Evolutionary conservation across 2,113 vertebrate genomes (phyloP).

Genomic region (Pygoscelis adeliae): DNA sequence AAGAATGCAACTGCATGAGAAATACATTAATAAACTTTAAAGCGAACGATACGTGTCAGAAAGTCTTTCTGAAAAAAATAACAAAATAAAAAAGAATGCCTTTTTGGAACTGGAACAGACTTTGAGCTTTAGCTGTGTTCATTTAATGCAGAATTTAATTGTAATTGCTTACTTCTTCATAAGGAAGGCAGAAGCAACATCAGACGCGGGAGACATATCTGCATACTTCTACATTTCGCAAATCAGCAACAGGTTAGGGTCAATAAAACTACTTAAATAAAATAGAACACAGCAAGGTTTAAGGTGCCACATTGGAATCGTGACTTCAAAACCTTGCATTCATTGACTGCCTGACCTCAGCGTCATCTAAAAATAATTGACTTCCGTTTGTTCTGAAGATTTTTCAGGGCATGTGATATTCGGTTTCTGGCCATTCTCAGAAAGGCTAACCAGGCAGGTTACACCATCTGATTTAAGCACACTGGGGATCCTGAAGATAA

Average conservation of each 20-base stretch:
- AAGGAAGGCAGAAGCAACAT: background rate
- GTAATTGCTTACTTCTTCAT: background rate
- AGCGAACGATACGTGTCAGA: background rate
- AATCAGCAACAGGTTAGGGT: background rate
- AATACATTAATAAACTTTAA: constrained; percentile 27
- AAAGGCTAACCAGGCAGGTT: background rate
- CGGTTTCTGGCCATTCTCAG: background rate
- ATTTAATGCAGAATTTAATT: background rate
- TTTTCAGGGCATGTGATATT: background rate
- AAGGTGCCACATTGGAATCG: rapidly evolving
- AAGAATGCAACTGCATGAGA: constrained; percentile 27
- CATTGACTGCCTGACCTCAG: background rate
- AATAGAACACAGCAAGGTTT: background rate
- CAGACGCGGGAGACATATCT: background rate
- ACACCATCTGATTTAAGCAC: background rate
- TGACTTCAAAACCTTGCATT: background rate
- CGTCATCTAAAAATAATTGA: background rate
- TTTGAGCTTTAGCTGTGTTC: background rate
- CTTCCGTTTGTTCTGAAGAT: background rate
- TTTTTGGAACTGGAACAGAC: background rate
- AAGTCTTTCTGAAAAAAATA: background rate
- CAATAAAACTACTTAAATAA: background rate
- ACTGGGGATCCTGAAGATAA: background rate
- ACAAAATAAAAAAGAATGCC: rapidly evolving
- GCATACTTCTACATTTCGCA: background rate